phyloP scores from a whole-genome alignment of 2,888 invertebrate species.

The Branchipolynoe longqiensis region DNA sequence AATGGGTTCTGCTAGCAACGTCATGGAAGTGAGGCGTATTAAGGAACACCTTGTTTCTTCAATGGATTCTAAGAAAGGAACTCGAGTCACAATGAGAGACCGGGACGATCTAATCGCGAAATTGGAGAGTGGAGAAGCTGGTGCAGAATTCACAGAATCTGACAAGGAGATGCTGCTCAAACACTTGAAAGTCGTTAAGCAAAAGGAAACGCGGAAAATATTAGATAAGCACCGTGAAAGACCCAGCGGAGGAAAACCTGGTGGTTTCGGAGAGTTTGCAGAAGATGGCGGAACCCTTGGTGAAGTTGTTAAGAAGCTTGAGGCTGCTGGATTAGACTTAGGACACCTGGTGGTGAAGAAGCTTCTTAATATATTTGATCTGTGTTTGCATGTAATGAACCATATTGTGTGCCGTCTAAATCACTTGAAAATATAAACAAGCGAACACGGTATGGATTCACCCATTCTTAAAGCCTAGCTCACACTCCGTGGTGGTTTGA shows the following conservation, averaged over 20 bases:
- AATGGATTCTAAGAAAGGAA: background rate
- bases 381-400: slow-evolving; percentile 2
- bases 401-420: too few relatives aligned
- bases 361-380: background rate
- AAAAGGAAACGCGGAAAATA: slow-evolving; percentile 23
- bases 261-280: background rate
- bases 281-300: background rate
- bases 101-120: slow-evolving; percentile 1
- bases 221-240: background rate
- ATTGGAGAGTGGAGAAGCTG: background rate
- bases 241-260: background rate
- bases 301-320: background rate
- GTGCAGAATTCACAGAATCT: background rate
- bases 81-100: slow-evolving; percentile 12
- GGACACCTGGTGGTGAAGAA: slow-evolving; percentile 16
- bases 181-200: slow-evolving; percentile 13
- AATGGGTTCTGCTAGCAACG: background rate
- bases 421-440: too few relatives aligned
- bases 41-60: background rate
- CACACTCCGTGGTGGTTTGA: too few relatives aligned
- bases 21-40: background rate
- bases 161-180: background rate
- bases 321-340: background rate
- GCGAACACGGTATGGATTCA: too few relatives aligned
- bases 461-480: too few relatives aligned